Evolutionary conservation across 2,888 invertebrate genomes (phyloP).

Genomic region (Asteroscopus sphinx): DNA sequence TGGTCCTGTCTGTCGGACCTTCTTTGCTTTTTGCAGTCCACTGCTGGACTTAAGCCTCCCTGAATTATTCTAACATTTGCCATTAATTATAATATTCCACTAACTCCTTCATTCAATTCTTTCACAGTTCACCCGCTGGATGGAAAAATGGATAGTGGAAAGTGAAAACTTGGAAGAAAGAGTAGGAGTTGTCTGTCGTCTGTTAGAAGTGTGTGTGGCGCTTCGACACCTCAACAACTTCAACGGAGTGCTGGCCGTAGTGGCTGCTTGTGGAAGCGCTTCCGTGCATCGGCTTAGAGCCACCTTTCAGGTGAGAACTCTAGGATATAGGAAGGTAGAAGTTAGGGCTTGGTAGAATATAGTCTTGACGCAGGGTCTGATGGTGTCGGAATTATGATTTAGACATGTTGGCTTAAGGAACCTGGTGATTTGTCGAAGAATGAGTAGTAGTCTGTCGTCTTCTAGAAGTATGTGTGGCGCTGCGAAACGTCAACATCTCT

Average conservation of each 20-base stretch:
- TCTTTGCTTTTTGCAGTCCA: too few relatives aligned
- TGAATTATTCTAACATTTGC: too few relatives aligned
- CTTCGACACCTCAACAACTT: conserved; percentile 99
- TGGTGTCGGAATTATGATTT: background rate
- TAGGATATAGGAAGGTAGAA: background rate
- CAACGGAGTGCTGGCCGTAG: conserved; percentile 98
- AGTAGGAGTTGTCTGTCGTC: conserved; percentile 95
- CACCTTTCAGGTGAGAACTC: conserved; percentile 92
- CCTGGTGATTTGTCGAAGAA: too few relatives aligned
- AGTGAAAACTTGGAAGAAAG: conserved; percentile 99
- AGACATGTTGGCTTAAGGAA: background rate
- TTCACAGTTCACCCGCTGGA: conserved; percentile 96
- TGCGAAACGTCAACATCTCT: too few relatives aligned
- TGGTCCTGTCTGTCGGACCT: too few relatives aligned
- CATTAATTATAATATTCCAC: too few relatives aligned
- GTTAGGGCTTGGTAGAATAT: background rate
- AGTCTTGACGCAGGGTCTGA: background rate
- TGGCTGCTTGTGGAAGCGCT: conserved; percentile 97
- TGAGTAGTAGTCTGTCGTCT: too few relatives aligned
- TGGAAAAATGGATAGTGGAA: conserved; percentile 98
- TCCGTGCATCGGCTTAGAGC: conserved; percentile 96
- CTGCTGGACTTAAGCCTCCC: too few relatives aligned
- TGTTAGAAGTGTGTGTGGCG: conserved; percentile 97
- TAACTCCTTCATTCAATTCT: background rate
- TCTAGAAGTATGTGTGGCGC: too few relatives aligned